Conservation (phyloP, 2,113 vertebrate species). For the Oreocharis arfaki region DNA sequence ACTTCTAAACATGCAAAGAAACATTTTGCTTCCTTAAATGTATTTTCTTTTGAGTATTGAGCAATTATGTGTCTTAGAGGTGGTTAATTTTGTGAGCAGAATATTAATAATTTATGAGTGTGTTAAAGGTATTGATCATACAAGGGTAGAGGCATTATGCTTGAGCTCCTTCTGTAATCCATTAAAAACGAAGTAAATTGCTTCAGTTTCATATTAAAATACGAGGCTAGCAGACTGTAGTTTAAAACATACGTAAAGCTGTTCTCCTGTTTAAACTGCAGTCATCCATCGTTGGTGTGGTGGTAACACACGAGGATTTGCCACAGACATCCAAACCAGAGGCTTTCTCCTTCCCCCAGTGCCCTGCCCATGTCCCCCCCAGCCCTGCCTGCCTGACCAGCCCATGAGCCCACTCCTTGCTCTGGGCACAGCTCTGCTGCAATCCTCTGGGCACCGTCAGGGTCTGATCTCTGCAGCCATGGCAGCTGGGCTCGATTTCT, state of each 20-base stretch:
- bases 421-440: neutral
- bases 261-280: neutral
- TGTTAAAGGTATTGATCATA: slow-evolving; percentile 57
- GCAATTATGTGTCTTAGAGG: slow-evolving; percentile 24
- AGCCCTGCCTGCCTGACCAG: neutral
- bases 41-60: neutral
- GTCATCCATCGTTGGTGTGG: neutral
- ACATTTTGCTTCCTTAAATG: neutral
- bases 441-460: neutral
- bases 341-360: neutral
- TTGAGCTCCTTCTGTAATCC: slow-evolving; percentile 23
- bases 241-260: neutral
- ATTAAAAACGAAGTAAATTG: slow-evolving; percentile 29
- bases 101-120: slow-evolving; percentile 54
- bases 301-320: neutral
- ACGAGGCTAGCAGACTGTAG: neutral
- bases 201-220: slow-evolving; percentile 23
- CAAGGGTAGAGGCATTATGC: slow-evolving; percentile 11
- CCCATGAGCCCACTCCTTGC: rapidly evolving
- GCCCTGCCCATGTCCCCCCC: too few species aligned
- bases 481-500: neutral
- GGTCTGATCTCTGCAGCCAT: neutral
- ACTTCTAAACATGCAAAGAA: neutral
- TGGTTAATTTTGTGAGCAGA: slow-evolving; percentile 51
- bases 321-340: neutral